Evolutionary conservation across 2,113 vertebrate genomes (phyloP), one percentile per base, ranked within the genome.

Genomic region (Agelaius phoeniceus): DNA sequence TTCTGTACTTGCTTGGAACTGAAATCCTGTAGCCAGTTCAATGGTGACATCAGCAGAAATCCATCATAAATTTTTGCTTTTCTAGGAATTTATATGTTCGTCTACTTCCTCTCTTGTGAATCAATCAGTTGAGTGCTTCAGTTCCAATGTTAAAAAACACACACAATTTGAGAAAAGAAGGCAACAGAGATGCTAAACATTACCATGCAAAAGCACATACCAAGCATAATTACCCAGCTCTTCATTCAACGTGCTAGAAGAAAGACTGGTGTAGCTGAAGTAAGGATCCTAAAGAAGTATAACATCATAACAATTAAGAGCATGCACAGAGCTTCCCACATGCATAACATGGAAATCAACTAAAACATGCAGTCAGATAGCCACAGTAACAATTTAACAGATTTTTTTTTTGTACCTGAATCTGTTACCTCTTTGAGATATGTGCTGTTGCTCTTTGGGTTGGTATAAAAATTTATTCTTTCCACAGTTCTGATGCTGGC

Each of bases 271-370:
- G 94, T 93, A 96, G 97, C 94, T 96, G 97, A 96, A 87, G 96
- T 61, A 96, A 96, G 89, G 93, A 71, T 80, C 98, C 98, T 98
- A 92, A 87, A 89, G 89, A 97, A 96, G 96, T 87, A 97, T 84
- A 98, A 97, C 90, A 95, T 72, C 10, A 27, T 30, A 55, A 81
- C 87, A 97, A 81, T 97, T 95, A 97, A 96, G 94, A 96, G 92
- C 98, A 97, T 98, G 98, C 97, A 97, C 77, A 43, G 65, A 96
- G 74, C 78, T 93, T 58, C 76, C 77, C 80, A 92, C 96, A 97
- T 96, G 96, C 97, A 89, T 39, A 80, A 35, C 51, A 49, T 15
- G 48, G 11, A 84, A 71, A 61, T 68, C 16, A 52, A 81, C 26
- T 11, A 59, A 89, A 93, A 92, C 51, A 51, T 72, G 89, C 72